Base-by-base conservation (phyloP, 1,140 invertebrate genomes). In the fruit fly (Drosophila melanogaster) region DNA sequence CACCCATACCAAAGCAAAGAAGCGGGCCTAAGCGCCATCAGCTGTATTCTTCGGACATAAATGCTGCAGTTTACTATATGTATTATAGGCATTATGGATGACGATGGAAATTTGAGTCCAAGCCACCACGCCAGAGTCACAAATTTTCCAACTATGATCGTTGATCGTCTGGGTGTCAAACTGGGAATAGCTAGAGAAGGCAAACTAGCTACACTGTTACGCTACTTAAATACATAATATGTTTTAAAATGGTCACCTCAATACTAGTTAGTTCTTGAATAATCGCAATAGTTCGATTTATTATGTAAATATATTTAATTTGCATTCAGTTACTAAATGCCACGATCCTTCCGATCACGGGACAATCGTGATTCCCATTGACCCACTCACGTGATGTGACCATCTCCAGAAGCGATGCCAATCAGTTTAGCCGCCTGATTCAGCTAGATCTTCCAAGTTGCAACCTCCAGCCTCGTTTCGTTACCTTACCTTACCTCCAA, bases 401-500 rank as follows among this genome's bases (percentile, higher is more conserved):
- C 72, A 77, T 50, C 62, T 49, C 61, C 38, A 47, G 12, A 12
- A 35, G 43, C 59, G 79, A 83, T 83, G 70, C 79, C 80, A 78
- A 83, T 83, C 80, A 83, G 76, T 67, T 59, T 54, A 24, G 69
- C 53, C 67, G 70, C 76, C 55, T 43, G 66, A 55, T 46, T 53
- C 51, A 47, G 41, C 43, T 40, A 66, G 65, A 59, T 65, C 54
- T 62, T 56, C 62, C 62, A 44, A 66, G 47, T 50, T 56, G 50
- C 54, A 77, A 59, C 57, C 65, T 64, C 61, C 43, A 49, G 58
- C 61, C 65, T 86, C 58, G 73, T 69, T 86, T 62, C 61, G 77
- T 69, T 86, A 62, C 78, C 81, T 79, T 86, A 62, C 78, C 81
- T 79, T 86, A 79, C 83, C 83, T 77, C 79, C 84, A 77, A 77